Evolutionary conservation across 1,140 invertebrate genomes (phyloP).

Genomic region (Drosophila nebulosa): DNA sequence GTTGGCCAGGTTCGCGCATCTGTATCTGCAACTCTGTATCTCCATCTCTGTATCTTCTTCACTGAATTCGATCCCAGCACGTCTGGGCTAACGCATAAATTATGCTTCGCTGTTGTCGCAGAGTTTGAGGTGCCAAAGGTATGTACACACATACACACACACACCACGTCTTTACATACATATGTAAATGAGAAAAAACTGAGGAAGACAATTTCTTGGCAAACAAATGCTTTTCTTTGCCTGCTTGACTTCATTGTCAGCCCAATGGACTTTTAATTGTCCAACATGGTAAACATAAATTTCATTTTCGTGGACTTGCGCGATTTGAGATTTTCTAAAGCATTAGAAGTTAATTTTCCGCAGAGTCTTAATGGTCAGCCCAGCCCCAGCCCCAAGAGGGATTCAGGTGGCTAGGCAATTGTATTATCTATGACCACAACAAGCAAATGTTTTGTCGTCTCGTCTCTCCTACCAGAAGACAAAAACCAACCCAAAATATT

Average conservation of each 20-base stretch:
- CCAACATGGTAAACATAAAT: slow-evolving; percentile 57
- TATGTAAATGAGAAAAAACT: background rate
- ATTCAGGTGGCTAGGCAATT: background rate
- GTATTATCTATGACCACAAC: slow-evolving; percentile 30
- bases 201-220: slow-evolving; percentile 1
- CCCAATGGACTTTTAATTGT: slow-evolving; percentile 71
- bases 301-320: slow-evolving; percentile 32
- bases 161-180: slow-evolving; percentile 1
- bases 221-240: background rate
- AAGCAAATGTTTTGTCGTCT: slow-evolving; percentile 2
- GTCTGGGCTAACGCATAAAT: slow-evolving; percentile 67
- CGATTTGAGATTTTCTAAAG: slow-evolving; percentile 66
- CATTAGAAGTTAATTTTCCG: slow-evolving; percentile 69
- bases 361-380: slow-evolving; percentile 51
- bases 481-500: background rate
- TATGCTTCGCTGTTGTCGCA: slow-evolving; percentile 68
- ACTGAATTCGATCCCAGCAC: background rate
- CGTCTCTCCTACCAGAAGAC: background rate
- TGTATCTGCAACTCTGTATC: slow-evolving; percentile 19
- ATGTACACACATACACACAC: slow-evolving; percentile 25
- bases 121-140: slow-evolving; percentile 57
- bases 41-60: slow-evolving; percentile 16
- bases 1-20: slow-evolving; percentile 35
- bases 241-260: slow-evolving; percentile 29
- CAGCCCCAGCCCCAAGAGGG: background rate